These are phyloP conservation scores for Oryzias melastigma DNA, from an alignment of 2,113 vertebrate genomes.

Conservation along the genomic window DNA sequence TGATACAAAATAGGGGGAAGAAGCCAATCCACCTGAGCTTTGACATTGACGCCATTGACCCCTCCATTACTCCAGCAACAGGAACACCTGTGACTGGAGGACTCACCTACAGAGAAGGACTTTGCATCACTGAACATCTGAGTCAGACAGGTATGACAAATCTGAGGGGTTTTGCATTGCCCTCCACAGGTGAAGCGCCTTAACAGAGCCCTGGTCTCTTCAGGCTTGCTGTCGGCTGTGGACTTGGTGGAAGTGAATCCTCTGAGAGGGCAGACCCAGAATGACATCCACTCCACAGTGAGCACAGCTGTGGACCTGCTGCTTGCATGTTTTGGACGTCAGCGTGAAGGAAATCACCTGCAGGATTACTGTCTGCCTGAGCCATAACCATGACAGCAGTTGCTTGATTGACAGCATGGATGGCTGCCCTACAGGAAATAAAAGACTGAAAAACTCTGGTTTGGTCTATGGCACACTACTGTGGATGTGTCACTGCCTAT, in stretches of 20 bases:
- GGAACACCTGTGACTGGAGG: conserved; percentile 78
- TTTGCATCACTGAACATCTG: conserved; percentile 75
- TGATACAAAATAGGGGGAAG: conserved; percentile 53
- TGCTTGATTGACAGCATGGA: background rate
- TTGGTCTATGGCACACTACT: no score
- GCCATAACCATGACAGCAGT: conserved; percentile 8
- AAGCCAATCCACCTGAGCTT: conserved; percentile 81
- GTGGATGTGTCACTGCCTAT: no score
- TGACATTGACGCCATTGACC: conserved; percentile 80
- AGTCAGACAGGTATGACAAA: conserved; percentile 65
- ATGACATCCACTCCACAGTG: conserved; percentile 59
- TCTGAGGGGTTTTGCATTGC: background rate
- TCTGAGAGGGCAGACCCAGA: conserved; percentile 47
- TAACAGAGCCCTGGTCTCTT: background rate
- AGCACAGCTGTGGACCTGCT: conserved; percentile 64
- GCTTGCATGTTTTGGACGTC: conserved; percentile 70
- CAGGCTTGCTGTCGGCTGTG: conserved; percentile 75
- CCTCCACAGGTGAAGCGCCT: background rate
- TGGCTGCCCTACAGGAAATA: background rate
- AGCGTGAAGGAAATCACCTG: conserved; percentile 65
- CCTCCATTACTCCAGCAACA: conserved; percentile 73
- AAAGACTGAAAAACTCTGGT: no score
- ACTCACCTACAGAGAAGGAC: conserved; percentile 77
- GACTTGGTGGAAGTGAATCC: conserved; percentile 81
- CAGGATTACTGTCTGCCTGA: conserved; percentile 38